phyloP scores from a whole-genome alignment of 2,888 invertebrate species.

The Atherix ibis region DNA sequence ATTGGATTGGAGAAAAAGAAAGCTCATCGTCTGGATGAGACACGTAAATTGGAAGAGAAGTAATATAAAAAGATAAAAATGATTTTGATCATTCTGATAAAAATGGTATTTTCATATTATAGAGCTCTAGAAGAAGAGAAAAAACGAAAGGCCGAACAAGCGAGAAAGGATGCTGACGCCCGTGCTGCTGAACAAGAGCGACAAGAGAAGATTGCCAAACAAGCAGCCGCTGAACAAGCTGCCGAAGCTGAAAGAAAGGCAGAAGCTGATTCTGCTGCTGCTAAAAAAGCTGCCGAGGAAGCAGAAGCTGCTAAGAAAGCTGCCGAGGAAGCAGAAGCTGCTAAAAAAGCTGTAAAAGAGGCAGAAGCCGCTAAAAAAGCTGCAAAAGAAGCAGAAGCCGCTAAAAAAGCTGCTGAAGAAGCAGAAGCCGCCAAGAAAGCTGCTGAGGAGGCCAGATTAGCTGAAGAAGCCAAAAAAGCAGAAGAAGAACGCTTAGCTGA shows the following conservation, averaged over 20 bases:
- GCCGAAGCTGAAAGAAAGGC: slow-evolving; percentile 22
- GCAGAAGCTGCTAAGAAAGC: neutral
- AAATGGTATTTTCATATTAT: slow-evolving; percentile 7
- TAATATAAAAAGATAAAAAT: slow-evolving; percentile 11
- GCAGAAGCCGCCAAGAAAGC: slow-evolving; percentile 33
- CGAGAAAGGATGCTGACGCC: slow-evolving; percentile 35
- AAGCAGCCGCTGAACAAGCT: slow-evolving; percentile 34
- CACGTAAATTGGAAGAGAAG: slow-evolving; percentile 34
- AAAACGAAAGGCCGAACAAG: slow-evolving; percentile 36
- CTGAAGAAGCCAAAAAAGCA: slow-evolving; percentile 30
- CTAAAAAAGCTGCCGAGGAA: slow-evolving; percentile 11
- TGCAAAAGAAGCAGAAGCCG: slow-evolving; percentile 24
- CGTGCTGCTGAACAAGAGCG: slow-evolving; percentile 36
- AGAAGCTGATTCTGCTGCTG: too few species aligned
- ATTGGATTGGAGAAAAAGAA: slow-evolving; percentile 35
- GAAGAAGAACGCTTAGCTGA: slow-evolving; percentile 30
- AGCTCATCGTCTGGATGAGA: slow-evolving; percentile 37
- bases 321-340: slow-evolving; percentile 26
- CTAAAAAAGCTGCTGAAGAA: slow-evolving; percentile 31
- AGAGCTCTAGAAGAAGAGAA: slow-evolving; percentile 42
- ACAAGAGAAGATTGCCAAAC: slow-evolving; percentile 32
- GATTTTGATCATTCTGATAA: neutral
- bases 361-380: slow-evolving; percentile 31
- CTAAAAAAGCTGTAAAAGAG: slow-evolving; percentile 22
- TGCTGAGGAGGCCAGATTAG: slow-evolving; percentile 28